phyloP scores from a whole-genome alignment of 1,140 invertebrate species.

The Heterodera schachtii region DNA sequence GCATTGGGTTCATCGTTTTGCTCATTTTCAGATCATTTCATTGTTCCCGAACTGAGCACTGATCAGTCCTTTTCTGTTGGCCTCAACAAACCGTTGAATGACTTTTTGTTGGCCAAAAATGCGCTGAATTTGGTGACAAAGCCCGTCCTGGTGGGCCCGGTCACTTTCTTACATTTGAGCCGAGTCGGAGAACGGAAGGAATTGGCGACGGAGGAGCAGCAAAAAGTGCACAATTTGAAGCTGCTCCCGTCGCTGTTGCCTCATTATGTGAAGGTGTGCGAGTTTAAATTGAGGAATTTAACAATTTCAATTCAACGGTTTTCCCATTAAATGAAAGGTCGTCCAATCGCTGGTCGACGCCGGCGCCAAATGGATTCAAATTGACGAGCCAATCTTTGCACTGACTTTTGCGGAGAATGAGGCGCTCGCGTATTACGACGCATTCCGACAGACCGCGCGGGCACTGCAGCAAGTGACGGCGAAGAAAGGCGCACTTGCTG shows the following conservation, averaged over 20 bases:
- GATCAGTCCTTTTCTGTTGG: conserved; percentile 20
- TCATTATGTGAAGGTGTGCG: conserved; percentile 11
- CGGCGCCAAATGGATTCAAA: conserved; percentile 25
- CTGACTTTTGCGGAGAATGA: conserved; percentile 16
- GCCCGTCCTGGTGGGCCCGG: conserved; percentile 25
- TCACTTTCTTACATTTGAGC: conserved; percentile 27
- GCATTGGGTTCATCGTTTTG: background rate
- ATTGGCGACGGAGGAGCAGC: conserved; percentile 5
- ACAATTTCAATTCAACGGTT: too few relatives aligned
- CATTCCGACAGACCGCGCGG: conserved; percentile 4
- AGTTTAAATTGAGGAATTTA: too few relatives aligned
- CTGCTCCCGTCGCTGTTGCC: conserved; percentile 19
- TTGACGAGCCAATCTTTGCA: conserved; percentile 28
- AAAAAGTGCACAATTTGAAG: background rate
- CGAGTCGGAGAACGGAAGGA: conserved; percentile 6
- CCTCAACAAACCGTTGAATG: conserved; percentile 27
- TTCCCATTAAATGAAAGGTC: background rate
- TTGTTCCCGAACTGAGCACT: conserved; percentile 16
- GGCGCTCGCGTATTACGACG: conserved; percentile 9
- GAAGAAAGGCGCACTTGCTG: conserved; percentile 13
- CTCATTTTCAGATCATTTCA: conserved; percentile 24
- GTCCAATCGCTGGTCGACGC: conserved; percentile 19
- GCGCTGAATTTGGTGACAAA: conserved; percentile 17
- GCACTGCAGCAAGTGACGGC: conserved; percentile 20
- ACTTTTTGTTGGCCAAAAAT: conserved; percentile 26